Evolutionary conservation across 2,888 invertebrate species (phyloP).

Genomic region (Drosophila koepferae): DNA sequence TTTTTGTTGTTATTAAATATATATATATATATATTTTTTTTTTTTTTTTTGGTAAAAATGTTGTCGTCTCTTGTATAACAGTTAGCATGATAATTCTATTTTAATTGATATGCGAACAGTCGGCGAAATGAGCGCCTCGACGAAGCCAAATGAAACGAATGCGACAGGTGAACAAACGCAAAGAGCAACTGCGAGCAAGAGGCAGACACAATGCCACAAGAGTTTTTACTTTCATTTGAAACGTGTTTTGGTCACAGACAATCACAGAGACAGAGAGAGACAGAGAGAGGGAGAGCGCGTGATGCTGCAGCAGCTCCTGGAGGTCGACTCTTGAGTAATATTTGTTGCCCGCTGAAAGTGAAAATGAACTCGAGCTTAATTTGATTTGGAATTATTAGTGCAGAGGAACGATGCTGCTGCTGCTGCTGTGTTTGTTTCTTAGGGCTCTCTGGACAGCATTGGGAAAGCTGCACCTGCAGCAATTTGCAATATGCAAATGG

Average conservation of each 20-base stretch:
- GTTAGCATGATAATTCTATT: constrained; percentile 64
- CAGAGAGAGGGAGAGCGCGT: constrained; percentile 1
- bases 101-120: constrained; percentile 59
- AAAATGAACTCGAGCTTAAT: constrained; percentile 47
- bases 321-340: constrained; percentile 62
- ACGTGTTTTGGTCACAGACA: constrained; percentile 75
- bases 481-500: constrained; percentile 57
- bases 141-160: constrained; percentile 25
- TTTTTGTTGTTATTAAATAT: constrained; percentile 12
- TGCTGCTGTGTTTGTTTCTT: constrained; percentile 16
- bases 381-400: background rate
- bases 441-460: constrained; percentile 36
- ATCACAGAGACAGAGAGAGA: background rate
- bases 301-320: constrained; percentile 29
- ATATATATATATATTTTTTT: too few relatives aligned
- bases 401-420: constrained; percentile 8
- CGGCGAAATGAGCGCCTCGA: constrained; percentile 33
- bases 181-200: constrained; percentile 27
- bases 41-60: constrained; percentile 5
- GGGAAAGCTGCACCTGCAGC: constrained; percentile 57
- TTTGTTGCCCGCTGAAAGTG: constrained; percentile 71
- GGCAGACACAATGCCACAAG: constrained; percentile 74
- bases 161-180: constrained; percentile 72
- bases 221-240: constrained; percentile 84
- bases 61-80: constrained; percentile 48